Conservation (phyloP, 1,140 invertebrate genomes). For the Mesaphorura yosii region DNA sequence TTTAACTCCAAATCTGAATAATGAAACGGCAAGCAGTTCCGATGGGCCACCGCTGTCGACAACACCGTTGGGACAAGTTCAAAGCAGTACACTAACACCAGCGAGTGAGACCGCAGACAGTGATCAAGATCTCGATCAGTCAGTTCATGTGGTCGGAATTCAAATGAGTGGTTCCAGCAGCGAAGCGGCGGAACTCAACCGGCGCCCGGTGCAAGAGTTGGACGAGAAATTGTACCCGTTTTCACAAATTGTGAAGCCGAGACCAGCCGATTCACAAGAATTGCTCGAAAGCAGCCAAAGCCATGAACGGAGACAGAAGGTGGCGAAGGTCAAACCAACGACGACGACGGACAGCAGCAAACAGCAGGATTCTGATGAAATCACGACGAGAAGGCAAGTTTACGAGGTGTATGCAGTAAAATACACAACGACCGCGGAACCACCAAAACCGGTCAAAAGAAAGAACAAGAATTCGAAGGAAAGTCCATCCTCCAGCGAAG, state of each 20-base stretch:
- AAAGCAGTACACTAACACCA: not conserved
- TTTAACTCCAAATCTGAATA: not conserved
- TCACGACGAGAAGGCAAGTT: not conserved
- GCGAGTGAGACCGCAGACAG: not conserved
- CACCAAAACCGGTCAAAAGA: not conserved
- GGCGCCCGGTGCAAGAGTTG: not conserved
- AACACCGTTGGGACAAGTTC: not conserved
- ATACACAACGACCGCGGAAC: slow-evolving; percentile 1
- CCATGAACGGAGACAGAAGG: too few species aligned
- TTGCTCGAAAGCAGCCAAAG: too few species aligned
- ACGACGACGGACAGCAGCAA: too few species aligned
- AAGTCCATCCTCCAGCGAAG: not conserved
- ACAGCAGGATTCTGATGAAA: not conserved
- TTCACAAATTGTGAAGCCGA: not conserved
- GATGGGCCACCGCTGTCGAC: not conserved
- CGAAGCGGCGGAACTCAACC: not conserved
- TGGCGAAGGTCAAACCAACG: too few species aligned
- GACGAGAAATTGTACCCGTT: slow-evolving; percentile 3
- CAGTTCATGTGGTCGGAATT: not conserved
- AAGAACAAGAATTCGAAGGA: not conserved
- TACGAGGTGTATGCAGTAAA: slow-evolving; percentile 13
- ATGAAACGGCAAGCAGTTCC: not conserved
- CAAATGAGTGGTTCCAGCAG: not conserved
- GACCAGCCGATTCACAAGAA: not conserved
- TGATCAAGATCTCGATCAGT: slow-evolving; percentile 3